Percentiles rank a stretch among this genome's conserved stretches.
Conservation (phyloP, 2,113 vertebrate species). For the Aegotheles bennettii region DNA sequence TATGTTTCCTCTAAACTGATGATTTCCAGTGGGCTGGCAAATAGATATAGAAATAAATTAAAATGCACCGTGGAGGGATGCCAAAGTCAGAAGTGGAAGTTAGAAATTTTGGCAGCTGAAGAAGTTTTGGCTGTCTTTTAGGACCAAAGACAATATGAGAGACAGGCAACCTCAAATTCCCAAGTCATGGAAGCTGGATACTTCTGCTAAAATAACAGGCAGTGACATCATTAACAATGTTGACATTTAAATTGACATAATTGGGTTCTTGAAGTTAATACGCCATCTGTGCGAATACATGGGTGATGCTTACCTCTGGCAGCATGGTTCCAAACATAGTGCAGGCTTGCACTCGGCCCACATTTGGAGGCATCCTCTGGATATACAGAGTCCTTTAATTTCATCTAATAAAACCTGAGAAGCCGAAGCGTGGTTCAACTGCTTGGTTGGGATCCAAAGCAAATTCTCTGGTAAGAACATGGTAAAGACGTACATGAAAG, state of each 20-base stretch:
- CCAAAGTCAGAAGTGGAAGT: background rate
- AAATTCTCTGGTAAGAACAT: background rate
- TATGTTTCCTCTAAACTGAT: background rate
- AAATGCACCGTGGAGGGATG: background rate
- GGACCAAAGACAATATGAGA: conserved; percentile 10
- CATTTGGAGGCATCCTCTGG: background rate
- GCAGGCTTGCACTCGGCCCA: background rate
- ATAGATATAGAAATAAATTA: conserved; percentile 6
- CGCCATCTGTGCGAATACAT: background rate
- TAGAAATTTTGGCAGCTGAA: conserved; percentile 33
- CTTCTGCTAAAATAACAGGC: conserved; percentile 9
- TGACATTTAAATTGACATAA: conserved; percentile 44
- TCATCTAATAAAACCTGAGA: background rate
- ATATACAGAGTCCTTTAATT: background rate
- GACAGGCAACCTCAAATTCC: background rate
- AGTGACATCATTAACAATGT: conserved; percentile 19
- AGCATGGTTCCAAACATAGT: background rate
- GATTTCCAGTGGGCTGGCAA: conserved; percentile 9
- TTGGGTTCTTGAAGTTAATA: conserved; percentile 36
- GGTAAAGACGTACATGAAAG: background rate
- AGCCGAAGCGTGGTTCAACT: background rate
- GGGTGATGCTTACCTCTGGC: background rate
- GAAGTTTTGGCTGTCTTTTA: background rate
- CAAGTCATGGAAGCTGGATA: background rate
- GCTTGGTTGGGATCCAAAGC: background rate